Conservation (phyloP, 2,797 vertebrate genomes). For the Notoglanidium macrostoma region DNA sequence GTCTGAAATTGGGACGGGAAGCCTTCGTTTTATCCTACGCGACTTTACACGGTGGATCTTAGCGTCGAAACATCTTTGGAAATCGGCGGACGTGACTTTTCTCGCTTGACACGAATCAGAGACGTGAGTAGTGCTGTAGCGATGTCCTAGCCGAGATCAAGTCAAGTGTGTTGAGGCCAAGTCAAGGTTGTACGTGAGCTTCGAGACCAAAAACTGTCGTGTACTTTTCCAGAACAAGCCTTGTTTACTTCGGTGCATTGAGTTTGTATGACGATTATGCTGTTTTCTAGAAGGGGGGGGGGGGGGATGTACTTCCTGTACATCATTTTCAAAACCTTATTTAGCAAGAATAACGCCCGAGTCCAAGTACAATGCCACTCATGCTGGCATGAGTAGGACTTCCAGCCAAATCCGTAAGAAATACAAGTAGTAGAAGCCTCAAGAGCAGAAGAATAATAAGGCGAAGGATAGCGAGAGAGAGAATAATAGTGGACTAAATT, state of each 20-base stretch:
- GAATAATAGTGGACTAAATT: conserved; percentile 28
- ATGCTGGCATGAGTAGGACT: neutral
- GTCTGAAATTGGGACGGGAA: neutral
- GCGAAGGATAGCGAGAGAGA: neutral
- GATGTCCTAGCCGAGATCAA: neutral
- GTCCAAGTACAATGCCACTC: neutral
- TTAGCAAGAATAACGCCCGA: neutral
- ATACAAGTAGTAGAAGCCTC: neutral
- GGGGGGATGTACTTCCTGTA: neutral
- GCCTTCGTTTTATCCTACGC: neutral
- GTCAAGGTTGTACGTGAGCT: neutral
- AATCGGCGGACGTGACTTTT: neutral
- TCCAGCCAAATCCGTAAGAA: neutral
- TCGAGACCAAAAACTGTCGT: neutral
- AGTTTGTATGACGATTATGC: neutral
- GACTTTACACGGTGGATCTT: neutral
- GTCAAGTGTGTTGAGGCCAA: neutral
- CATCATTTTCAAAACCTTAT: neutral
- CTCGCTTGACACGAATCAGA: neutral
- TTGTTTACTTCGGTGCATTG: neutral
- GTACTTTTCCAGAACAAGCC: neutral
- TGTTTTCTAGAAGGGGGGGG: neutral
- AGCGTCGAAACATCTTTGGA: neutral
- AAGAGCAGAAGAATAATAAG: neutral
- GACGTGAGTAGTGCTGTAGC: neutral